Evolutionary conservation across 2,888 invertebrate genomes (phyloP).

Genomic region (Maniola hyperantus): DNA sequence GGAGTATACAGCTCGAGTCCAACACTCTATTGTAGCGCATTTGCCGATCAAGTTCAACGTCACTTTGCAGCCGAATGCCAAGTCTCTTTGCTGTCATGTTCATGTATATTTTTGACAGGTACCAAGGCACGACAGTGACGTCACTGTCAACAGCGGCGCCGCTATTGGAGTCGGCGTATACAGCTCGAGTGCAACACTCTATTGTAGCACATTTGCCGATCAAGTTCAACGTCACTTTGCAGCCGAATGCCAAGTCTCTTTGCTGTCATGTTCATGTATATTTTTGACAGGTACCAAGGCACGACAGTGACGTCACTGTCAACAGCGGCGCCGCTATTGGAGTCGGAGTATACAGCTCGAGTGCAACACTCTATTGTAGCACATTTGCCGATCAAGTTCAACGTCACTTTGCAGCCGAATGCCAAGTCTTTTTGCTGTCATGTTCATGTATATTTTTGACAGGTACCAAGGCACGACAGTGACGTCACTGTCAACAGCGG

Average conservation of each 20-base stretch:
- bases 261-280: too few species aligned
- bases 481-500: slow-evolving; percentile 77
- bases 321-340: slow-evolving; percentile 84
- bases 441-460: too few species aligned
- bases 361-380: slow-evolving; percentile 87
- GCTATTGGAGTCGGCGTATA: slow-evolving; percentile 84
- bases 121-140: slow-evolving; percentile 70
- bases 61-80: slow-evolving; percentile 50
- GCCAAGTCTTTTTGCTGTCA: too few species aligned
- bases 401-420: slow-evolving; percentile 54
- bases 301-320: slow-evolving; percentile 68
- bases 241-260: slow-evolving; percentile 49
- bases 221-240: slow-evolving; percentile 71
- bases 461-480: slow-evolving; percentile 73
- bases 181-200: slow-evolving; percentile 86
- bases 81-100: too few species aligned
- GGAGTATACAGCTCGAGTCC: slow-evolving; percentile 86
- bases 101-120: slow-evolving; percentile 56
- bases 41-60: slow-evolving; percentile 83
- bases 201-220: slow-evolving; percentile 86
- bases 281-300: slow-evolving; percentile 63
- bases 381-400: slow-evolving; percentile 84
- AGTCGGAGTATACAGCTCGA: slow-evolving; percentile 85
- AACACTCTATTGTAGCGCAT: slow-evolving; percentile 86
- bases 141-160: slow-evolving; percentile 83